Conservation (phyloP, 2,113 vertebrate genomes). For the Anoplopoma fimbria region DNA sequence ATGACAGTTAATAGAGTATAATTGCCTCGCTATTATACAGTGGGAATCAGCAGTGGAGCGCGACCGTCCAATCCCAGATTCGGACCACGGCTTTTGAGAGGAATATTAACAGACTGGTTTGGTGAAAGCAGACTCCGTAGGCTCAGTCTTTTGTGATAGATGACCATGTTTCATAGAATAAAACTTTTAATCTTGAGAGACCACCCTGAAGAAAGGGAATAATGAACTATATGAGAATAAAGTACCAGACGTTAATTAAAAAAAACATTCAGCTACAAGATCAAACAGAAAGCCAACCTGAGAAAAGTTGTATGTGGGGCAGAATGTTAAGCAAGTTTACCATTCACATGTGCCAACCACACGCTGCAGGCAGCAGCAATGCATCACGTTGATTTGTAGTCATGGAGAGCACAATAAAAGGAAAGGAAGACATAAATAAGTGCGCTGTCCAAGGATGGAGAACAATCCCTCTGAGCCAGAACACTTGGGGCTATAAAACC, state of each 20-base stretch:
- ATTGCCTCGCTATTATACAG: slow-evolving; percentile 58
- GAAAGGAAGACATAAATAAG: slow-evolving; percentile 38
- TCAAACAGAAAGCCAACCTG: neutral
- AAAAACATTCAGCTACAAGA: neutral
- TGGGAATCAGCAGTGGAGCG: slow-evolving; percentile 52
- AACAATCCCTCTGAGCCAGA: neutral
- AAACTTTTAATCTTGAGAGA: slow-evolving; percentile 20
- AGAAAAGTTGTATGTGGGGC: slow-evolving; percentile 18
- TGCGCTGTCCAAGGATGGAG: neutral
- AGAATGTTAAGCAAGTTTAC: slow-evolving; percentile 32
- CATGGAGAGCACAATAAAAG: slow-evolving; percentile 30
- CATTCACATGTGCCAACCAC: slow-evolving; percentile 47
- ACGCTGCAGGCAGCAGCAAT: slow-evolving; percentile 29
- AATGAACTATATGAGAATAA: slow-evolving; percentile 5
- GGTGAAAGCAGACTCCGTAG: slow-evolving; percentile 33
- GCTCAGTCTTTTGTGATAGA: slow-evolving; percentile 23
- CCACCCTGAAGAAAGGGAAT: slow-evolving; percentile 12
- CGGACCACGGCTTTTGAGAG: neutral
- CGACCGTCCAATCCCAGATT: slow-evolving; percentile 39
- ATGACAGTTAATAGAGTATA: slow-evolving; percentile 64
- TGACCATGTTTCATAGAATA: slow-evolving; percentile 12
- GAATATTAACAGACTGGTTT: slow-evolving; percentile 23
- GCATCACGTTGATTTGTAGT: slow-evolving; percentile 39
- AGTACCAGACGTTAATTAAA: neutral
- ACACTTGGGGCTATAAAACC: neutral